A percentile compares a stretch with the other conserved stretches of the same genome.
These are phyloP conservation scores for Furnarius figulus DNA, from an alignment of 2,113 vertebrate genomes.

Conservation along the genomic window DNA sequence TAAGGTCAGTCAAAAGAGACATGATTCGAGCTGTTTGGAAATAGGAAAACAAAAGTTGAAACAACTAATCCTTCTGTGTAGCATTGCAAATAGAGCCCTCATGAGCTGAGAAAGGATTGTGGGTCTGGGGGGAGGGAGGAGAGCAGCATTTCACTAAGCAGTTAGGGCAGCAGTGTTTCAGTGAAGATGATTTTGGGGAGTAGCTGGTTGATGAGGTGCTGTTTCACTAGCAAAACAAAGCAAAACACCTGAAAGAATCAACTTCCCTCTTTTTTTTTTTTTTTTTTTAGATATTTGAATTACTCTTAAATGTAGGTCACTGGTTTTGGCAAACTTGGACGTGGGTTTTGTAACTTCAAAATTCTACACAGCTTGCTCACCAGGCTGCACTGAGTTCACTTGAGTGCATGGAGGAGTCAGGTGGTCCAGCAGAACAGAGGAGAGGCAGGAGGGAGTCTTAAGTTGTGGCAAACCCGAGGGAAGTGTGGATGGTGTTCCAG, in stretches of 20 bases:
- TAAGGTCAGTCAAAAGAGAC: background rate
- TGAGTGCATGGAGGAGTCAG: background rate
- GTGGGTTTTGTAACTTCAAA: background rate
- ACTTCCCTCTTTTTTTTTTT: background rate
- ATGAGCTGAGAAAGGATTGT: background rate
- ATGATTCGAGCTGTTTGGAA: background rate
- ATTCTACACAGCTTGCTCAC: background rate
- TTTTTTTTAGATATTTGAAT: background rate
- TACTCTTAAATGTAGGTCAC: constrained; percentile 23
- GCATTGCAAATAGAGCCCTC: constrained; percentile 3
- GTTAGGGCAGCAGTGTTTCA: background rate
- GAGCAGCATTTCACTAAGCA: background rate
- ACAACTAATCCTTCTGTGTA: constrained; percentile 49
- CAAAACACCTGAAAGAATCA: background rate
- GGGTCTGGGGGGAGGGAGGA: background rate
- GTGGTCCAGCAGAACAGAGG: background rate
- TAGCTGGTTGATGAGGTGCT: background rate
- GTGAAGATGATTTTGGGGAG: background rate
- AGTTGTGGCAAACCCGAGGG: rapidly evolving
- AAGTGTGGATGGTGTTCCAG: background rate
- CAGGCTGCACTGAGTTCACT: background rate
- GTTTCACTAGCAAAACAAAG: background rate
- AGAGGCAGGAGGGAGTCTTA: background rate
- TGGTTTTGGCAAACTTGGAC: background rate
- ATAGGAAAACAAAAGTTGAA: constrained; percentile 11